A percentile compares a stretch with the other conserved stretches of the same genome.
Conservation (phyloP, 1,140 invertebrate genomes). For the Ceratosolen solmsi region DNA sequence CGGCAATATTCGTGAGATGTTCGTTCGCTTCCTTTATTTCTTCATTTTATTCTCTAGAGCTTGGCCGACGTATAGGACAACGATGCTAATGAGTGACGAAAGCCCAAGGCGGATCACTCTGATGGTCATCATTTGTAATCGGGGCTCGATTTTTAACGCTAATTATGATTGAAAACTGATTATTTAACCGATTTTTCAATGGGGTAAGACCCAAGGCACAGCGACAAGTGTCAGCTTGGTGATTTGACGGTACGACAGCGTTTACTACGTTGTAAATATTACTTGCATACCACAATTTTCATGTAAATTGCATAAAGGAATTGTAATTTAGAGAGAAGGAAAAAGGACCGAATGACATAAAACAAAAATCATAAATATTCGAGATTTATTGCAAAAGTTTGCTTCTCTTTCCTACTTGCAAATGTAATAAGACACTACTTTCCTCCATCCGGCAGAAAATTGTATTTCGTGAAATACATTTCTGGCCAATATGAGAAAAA, state of each 20-base stretch:
- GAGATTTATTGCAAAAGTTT: not conserved
- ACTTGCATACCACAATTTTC: too few species aligned
- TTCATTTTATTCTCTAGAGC: conserved; percentile 7
- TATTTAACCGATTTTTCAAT: not conserved
- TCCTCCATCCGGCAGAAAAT: not conserved
- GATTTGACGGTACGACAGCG: not conserved
- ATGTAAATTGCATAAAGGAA: not conserved
- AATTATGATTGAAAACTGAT: not conserved
- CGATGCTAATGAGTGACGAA: not conserved
- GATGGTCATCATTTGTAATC: not conserved
- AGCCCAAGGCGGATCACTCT: not conserved
- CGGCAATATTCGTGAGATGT: not conserved
- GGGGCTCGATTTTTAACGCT: not conserved
- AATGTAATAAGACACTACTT: not conserved
- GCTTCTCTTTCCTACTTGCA: not conserved
- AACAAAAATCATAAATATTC: not conserved
- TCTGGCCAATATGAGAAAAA: not conserved
- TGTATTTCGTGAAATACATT: not conserved
- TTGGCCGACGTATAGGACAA: too few species aligned
- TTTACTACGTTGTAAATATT: conserved; percentile 12
- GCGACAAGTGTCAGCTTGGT: not conserved
- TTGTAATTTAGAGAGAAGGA: conserved; percentile 1
- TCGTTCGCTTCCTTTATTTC: not conserved
- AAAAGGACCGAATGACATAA: not conserved
- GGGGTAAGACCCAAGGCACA: not conserved